A percentile compares a stretch with the other conserved stretches of the same genome.
These are phyloP conservation scores for Poecilia velifera DNA, from an alignment of 2,797 vertebrate species.

Conservation along the genomic window DNA sequence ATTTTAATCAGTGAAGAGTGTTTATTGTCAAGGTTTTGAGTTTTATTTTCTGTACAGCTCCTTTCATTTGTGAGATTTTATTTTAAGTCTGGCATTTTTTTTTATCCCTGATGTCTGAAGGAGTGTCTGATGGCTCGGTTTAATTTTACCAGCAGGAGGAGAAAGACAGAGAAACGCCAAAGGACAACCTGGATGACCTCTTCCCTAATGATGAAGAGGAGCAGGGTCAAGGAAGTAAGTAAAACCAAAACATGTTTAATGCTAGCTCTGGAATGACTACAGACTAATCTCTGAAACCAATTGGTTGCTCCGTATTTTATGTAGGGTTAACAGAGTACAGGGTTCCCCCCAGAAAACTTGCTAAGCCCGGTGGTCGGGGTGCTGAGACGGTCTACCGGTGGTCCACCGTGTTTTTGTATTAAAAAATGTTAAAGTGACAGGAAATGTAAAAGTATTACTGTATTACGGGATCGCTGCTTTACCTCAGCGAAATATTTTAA, in stretches of 20 bases:
- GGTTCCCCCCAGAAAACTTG: no score
- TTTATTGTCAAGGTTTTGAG: neutral
- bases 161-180: constrained; percentile 90
- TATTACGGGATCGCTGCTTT: no score
- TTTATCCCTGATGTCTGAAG: neutral
- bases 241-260: constrained; percentile 4
- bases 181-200: constrained; percentile 95
- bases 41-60: neutral
- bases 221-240: constrained; percentile 89
- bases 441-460: no score
- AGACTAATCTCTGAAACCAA: neutral
- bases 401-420: no score
- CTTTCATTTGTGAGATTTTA: neutral
- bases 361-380: no score
- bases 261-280: neutral
- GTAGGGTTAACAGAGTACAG: neutral
- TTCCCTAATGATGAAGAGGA: constrained; percentile 98
- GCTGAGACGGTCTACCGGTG: no score
- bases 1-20: neutral
- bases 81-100: neutral
- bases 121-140: constrained; percentile 18
- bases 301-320: neutral
- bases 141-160: constrained; percentile 85
- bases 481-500: no score
- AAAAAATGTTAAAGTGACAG: no score